Evolutionary conservation across 2,888 invertebrate species (phyloP).

Genomic region (Notocelia uddmanniana): DNA sequence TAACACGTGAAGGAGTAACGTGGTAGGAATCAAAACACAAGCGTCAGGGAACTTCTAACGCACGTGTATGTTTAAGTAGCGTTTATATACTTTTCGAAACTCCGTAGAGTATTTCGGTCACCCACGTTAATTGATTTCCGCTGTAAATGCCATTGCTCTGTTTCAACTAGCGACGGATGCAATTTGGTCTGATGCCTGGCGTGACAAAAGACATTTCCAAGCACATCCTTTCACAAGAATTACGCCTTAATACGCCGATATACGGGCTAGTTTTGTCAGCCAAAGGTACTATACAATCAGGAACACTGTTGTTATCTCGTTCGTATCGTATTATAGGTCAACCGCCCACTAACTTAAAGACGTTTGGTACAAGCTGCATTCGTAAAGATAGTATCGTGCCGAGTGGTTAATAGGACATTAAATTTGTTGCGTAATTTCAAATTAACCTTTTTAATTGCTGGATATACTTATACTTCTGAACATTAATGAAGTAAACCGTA

Average conservation of each 20-base stretch:
- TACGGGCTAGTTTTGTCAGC: conserved; percentile 26
- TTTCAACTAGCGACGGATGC: conserved; percentile 28
- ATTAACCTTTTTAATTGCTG: conserved; percentile 10
- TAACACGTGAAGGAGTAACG: conserved; percentile 35
- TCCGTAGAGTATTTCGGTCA: conserved; percentile 25
- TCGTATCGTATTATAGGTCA: conserved; percentile 61
- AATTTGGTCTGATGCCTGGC: conserved; percentile 27
- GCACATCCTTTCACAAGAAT: conserved; percentile 23
- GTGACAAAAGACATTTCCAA: conserved; percentile 37
- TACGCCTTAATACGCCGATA: conserved; percentile 16
- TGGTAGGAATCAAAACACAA: conserved; percentile 35
- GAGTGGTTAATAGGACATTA: conserved; percentile 14
- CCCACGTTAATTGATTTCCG: conserved; percentile 20
- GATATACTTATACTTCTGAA: background rate
- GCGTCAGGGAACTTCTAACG: conserved; percentile 22
- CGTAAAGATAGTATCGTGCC: conserved; percentile 17
- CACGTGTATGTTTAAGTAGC: background rate
- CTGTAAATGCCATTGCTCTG: conserved; percentile 12
- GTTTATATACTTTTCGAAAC: background rate
- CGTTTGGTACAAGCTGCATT: conserved; percentile 8
- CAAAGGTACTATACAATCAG: conserved; percentile 45
- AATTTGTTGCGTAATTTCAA: background rate
- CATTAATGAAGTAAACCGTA: background rate
- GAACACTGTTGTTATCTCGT: conserved; percentile 62
- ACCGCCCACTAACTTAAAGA: conserved; percentile 51